Conservation (phyloP, 1,140 invertebrate genomes). For the Formica exsecta region DNA sequence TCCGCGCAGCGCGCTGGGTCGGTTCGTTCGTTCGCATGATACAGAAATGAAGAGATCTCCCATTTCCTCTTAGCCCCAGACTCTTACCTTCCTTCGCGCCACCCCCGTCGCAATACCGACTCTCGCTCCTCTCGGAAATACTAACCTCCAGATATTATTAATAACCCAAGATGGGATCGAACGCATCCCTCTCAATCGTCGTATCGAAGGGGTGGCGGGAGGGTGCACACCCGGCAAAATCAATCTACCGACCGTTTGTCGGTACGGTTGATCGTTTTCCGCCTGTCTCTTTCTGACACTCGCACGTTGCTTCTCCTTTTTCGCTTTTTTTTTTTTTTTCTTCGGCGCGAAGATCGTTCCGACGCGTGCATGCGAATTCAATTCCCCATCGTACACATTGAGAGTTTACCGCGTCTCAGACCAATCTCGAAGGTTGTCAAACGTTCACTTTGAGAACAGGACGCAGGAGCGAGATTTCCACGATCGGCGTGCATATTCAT, state of each 20-base stretch:
- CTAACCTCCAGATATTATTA: conserved; percentile 87
- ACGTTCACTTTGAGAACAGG: conserved; percentile 2
- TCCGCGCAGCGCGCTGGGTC: conserved; percentile 70
- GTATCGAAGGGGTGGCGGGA: conserved; percentile 68
- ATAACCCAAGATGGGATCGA: conserved; percentile 86
- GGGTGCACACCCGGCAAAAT: conserved; percentile 79
- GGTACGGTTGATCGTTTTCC: conserved; percentile 70
- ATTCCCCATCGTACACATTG: conserved; percentile 78
- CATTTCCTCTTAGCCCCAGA: conserved; percentile 78
- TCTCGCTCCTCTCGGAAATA: conserved; percentile 79
- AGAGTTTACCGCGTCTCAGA: conserved; percentile 82
- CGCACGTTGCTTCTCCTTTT: conserved; percentile 47
- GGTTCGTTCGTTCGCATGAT: conserved; percentile 82
- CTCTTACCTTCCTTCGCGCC: conserved; percentile 41
- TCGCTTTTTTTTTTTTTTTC: neutral
- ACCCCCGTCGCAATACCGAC: conserved; percentile 45
- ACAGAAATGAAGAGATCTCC: conserved; percentile 85
- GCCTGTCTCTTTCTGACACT: conserved; percentile 63
- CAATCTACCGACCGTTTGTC: conserved; percentile 85
- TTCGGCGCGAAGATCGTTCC: conserved; percentile 46
- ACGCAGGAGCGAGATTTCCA: conserved; percentile 5
- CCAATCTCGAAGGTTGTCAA: conserved; percentile 78
- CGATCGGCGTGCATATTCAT: conserved; percentile 49
- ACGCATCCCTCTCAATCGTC: conserved; percentile 76
- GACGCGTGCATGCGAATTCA: conserved; percentile 82